These are phyloP conservation scores for Leptinotarsa juncta DNA, from an alignment of 2,888 invertebrate genomes.

Conservation along the genomic window DNA sequence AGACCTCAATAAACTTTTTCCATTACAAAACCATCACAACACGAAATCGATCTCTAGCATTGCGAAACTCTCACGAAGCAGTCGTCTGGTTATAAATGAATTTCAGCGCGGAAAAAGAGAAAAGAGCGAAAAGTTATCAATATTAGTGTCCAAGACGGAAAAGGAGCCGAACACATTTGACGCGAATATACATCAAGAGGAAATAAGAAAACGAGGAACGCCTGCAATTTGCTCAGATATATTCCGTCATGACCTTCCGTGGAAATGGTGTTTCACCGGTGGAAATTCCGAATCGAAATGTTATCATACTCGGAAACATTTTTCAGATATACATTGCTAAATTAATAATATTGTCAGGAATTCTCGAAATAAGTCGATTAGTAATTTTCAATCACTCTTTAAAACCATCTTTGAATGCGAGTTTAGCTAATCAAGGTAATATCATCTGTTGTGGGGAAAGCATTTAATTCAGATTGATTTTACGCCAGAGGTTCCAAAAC, in stretches of 20 bases:
- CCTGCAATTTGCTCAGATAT: slow-evolving; percentile 16
- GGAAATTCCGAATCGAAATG: neutral
- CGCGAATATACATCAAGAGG: slow-evolving; percentile 19
- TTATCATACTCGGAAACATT: neutral
- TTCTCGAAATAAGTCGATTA: too few relatives aligned
- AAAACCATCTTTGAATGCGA: too few relatives aligned
- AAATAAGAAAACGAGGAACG: slow-evolving; percentile 13
- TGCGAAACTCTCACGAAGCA: slow-evolving; percentile 9
- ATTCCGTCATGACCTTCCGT: neutral
- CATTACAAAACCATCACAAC: slow-evolving; percentile 10
- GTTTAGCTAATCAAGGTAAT: too few relatives aligned
- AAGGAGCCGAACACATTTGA: slow-evolving; percentile 13
- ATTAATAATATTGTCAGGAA: too few relatives aligned
- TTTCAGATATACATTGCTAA: too few relatives aligned
- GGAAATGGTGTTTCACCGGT: neutral
- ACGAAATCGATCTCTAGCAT: slow-evolving; percentile 1
- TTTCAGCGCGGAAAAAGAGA: neutral
- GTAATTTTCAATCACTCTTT: too few relatives aligned
- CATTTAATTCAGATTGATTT: too few relatives aligned
- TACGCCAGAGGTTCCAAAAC: too few relatives aligned
- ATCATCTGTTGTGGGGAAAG: too few relatives aligned
- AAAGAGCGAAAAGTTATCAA: slow-evolving; percentile 14
- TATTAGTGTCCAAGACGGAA: slow-evolving; percentile 13
- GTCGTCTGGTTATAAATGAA: slow-evolving; percentile 16
- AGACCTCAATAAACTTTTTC: slow-evolving; percentile 12